A percentile compares a stretch with the other conserved stretches of the same genome.
Conservation (phyloP, 2,113 vertebrate species). For the Crotalus helleri region DNA sequence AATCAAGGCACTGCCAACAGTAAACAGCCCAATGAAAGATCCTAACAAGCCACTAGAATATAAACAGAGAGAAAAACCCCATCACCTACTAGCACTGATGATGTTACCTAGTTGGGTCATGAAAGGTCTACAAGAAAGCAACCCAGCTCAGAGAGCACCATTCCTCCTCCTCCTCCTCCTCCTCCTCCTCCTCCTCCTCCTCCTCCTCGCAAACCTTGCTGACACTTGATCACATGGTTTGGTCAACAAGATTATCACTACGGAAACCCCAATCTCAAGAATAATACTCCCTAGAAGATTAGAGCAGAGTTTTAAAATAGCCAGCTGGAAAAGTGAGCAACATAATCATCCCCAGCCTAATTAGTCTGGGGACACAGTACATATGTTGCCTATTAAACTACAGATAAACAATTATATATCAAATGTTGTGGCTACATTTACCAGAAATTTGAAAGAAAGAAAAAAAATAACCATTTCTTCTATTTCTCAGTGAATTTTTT, state of each 20-base stretch:
- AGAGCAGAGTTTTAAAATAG: background rate
- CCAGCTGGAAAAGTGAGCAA: background rate
- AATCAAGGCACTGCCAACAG: background rate
- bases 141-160: no score
- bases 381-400: background rate
- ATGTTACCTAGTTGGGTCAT: no score
- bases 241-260: background rate
- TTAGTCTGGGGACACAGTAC: background rate
- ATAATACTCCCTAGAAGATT: background rate
- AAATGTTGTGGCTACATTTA: background rate
- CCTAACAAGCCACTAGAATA: no score
- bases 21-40: no score
- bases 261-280: background rate
- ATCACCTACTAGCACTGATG: no score
- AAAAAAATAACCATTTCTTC: slow-evolving; percentile 32
- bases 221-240: no score
- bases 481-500: slow-evolving; percentile 10
- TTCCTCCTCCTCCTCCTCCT: no score
- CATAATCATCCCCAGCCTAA: background rate
- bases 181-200: no score
- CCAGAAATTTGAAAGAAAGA: background rate
- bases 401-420: slow-evolving; percentile 42
- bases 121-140: no score
- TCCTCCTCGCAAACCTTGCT: no score
- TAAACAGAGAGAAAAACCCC: no score